phyloP scores from a whole-genome alignment of 2,888 invertebrate genomes.

The Bibio marci region DNA sequence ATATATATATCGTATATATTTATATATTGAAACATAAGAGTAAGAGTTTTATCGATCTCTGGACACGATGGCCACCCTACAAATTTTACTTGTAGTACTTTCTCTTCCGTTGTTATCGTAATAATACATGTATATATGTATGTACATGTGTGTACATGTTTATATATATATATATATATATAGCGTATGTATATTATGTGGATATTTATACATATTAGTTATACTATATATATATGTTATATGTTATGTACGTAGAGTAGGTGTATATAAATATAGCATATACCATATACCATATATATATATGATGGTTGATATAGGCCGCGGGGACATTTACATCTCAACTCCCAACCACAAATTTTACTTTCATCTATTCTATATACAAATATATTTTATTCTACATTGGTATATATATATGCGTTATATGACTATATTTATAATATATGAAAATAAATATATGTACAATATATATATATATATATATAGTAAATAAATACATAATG shows the following conservation, averaged over 20 bases:
- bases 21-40: background rate
- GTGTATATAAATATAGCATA: background rate
- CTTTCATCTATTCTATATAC: slow-evolving; percentile 1
- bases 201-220: background rate
- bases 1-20: background rate
- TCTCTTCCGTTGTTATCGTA: background rate
- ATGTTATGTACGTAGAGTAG: background rate
- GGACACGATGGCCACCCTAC: slow-evolving; percentile 2
- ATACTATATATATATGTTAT: background rate
- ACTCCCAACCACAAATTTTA: background rate
- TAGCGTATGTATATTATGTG: background rate
- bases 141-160: background rate
- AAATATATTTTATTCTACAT: too few relatives aligned
- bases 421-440: background rate
- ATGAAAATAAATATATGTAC: background rate
- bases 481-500: background rate
- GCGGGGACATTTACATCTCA: slow-evolving; percentile 1
- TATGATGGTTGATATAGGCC: slow-evolving; percentile 1
- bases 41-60: slow-evolving; percentile 3
- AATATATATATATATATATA: background rate
- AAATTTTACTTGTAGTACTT: slow-evolving; percentile 1
- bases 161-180: background rate
- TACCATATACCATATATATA: background rate
- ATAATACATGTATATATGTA: too few relatives aligned
- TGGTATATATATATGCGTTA: background rate